phyloP scores from a whole-genome alignment of 2,797 vertebrate genomes.

The Cossypha polioptera region DNA sequence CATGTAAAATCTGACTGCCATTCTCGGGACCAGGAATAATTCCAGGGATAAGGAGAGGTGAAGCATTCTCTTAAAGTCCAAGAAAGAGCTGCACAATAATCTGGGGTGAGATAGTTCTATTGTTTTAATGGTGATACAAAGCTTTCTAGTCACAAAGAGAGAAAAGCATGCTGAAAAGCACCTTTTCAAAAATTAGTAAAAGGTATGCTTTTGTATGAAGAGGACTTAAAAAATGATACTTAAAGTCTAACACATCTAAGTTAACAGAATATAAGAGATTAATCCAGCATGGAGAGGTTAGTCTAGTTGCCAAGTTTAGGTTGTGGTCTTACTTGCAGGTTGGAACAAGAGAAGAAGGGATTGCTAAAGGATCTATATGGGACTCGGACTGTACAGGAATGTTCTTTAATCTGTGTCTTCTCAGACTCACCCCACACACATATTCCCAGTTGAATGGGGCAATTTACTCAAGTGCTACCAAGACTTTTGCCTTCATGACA shows the following conservation, averaged over 20 bases:
- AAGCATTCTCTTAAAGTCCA: neutral
- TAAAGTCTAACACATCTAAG: neutral
- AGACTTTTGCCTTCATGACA: neutral
- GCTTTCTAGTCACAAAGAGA: neutral
- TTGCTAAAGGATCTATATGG: neutral
- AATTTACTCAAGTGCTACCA: neutral
- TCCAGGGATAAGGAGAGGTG: neutral
- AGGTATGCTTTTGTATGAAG: neutral
- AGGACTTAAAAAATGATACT: neutral
- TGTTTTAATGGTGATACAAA: neutral
- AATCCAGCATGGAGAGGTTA: neutral
- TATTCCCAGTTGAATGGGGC: neutral
- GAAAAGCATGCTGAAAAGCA: neutral
- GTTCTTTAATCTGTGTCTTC: neutral
- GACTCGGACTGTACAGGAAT: accelerated
- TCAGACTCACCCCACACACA: neutral
- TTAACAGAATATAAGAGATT: neutral
- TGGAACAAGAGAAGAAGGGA: neutral
- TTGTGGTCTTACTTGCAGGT: neutral
- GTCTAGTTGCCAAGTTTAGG: neutral
- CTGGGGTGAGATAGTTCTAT: neutral
- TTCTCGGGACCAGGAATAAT: neutral
- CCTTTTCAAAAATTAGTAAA: neutral
- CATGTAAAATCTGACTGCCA: neutral
- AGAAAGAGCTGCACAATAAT: neutral